Base-by-base conservation (phyloP, 2,113 vertebrate genomes). In the Cochlearius cochlearius region DNA sequence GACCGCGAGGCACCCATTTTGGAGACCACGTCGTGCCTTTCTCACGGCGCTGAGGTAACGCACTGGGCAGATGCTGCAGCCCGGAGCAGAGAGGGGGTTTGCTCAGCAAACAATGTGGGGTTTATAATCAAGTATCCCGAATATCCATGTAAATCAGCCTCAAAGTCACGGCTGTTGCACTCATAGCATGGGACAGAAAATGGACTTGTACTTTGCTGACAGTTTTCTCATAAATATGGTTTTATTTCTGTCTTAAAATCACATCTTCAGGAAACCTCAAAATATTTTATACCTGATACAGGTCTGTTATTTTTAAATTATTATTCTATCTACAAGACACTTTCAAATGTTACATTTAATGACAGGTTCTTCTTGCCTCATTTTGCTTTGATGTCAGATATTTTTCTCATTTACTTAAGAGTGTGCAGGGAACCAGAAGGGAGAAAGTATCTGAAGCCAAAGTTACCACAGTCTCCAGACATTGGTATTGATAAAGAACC, bases 31-130 rank as follows among this genome's bases (percentile, higher is more conserved):
- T 19, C 15, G 41, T 43, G 41, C 41, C 53, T 45, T 26, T 38
- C 78, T 30, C 17, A 2, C 1, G 11, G 16, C 5, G 1, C 32
- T 3, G 9, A 41, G 29, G 5, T 3, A 30, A 32, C 71, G 12
- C 2, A 1, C 29, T 49, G 12, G 56, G 73, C 52, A 78, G 64
- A 58, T 9, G 3, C 29, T 0, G 4, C 32, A 36, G 21, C 56
- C 36, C 0, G 1, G 13, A 5, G 10, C 10, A 0, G 9, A 71
- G n/a, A 32, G 25, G 7, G 38, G 34, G 3, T 60, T 29, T 9
- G 6, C 59, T 83, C 50, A 14, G 36, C 22, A 81, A 81, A 29
- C 1, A 0, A 7, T 15, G 6, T 0, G 1, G 41, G 23, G 36
- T 23, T 55, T 74, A 26, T 30, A 26, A 21, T 5, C 0, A 1